These are phyloP conservation scores for Diogma glabrata DNA, from an alignment of 2,888 invertebrate genomes.

Conservation along the genomic window DNA sequence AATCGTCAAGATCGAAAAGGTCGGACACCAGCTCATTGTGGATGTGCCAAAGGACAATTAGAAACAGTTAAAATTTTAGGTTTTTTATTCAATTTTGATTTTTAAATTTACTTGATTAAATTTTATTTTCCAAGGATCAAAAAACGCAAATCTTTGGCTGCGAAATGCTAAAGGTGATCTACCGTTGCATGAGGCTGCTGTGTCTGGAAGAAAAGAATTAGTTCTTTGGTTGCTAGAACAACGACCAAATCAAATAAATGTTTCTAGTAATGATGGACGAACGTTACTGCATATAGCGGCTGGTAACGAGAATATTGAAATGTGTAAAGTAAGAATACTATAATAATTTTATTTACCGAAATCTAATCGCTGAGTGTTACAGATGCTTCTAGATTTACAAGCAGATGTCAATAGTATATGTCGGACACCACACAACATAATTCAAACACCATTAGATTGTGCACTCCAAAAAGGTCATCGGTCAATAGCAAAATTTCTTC, in stretches of 20 bases:
- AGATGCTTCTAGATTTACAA: conserved; percentile 68
- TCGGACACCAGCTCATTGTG: conserved; percentile 86
- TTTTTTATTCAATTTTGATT: conserved; percentile 42
- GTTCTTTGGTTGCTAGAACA: conserved; percentile 80
- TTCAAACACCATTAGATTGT: conserved; percentile 84
- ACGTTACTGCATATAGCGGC: conserved; percentile 91
- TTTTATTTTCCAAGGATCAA: not conserved
- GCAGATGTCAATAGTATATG: conserved; percentile 78
- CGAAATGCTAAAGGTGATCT: conserved; percentile 89
- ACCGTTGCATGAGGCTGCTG: conserved; percentile 91
- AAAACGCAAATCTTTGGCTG: conserved; percentile 76
- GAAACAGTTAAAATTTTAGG: conserved; percentile 55
- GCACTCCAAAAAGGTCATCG: conserved; percentile 76
- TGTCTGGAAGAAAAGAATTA: conserved; percentile 78
- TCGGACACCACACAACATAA: conserved; percentile 68
- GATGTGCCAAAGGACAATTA: conserved; percentile 90
- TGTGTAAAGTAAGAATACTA: conserved; percentile 59
- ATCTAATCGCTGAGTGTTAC: conserved; percentile 18
- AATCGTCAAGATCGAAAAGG: conserved; percentile 89
- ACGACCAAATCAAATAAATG: conserved; percentile 72
- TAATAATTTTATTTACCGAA: not conserved
- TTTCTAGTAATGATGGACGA: conserved; percentile 84
- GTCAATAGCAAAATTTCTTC: conserved; percentile 85
- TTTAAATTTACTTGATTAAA: not conserved
- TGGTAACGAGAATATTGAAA: conserved; percentile 83